Percentiles rank a stretch among this genome's conserved stretches.
These are phyloP conservation scores for Eulemur albifrons DNA, from an alignment of 2,797 vertebrate genomes.

Conservation along the genomic window DNA sequence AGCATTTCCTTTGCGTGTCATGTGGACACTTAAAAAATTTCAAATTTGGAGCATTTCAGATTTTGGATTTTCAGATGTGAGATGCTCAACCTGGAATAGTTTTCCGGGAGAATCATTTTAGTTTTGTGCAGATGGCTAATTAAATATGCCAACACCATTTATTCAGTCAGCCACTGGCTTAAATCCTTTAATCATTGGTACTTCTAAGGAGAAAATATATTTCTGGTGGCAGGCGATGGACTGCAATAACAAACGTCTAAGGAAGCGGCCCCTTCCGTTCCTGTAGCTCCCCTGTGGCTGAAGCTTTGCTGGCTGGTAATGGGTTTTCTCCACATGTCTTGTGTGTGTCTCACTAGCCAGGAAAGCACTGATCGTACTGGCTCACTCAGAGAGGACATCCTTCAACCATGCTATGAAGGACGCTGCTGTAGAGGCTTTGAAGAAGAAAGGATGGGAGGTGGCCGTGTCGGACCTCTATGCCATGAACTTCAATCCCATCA, in stretches of 20 bases:
- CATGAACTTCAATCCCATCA: slow-evolving; percentile 87
- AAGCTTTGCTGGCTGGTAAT: background rate
- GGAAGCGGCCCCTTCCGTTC: background rate
- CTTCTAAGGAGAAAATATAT: background rate
- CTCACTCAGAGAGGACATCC: slow-evolving; percentile 86
- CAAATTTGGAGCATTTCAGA: background rate
- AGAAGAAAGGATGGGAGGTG: slow-evolving; percentile 83
- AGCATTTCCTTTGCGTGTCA: background rate
- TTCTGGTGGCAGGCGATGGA: background rate
- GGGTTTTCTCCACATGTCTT: background rate
- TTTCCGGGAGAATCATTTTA: background rate
- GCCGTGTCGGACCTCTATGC: slow-evolving; percentile 89
- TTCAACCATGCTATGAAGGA: slow-evolving; percentile 89
- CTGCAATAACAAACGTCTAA: background rate
- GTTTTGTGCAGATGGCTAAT: background rate
- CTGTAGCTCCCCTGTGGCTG: background rate
- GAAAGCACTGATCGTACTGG: slow-evolving; percentile 86
- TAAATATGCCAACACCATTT: background rate
- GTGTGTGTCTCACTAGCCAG: slow-evolving; percentile 50
- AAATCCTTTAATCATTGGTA: background rate
- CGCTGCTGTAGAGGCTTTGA: slow-evolving; percentile 81
- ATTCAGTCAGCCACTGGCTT: slow-evolving; percentile 9
- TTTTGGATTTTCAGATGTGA: background rate
- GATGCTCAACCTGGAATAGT: background rate
- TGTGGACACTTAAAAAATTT: background rate